These are phyloP conservation scores for Dromiciops gliroides DNA, from an alignment of 2,113 vertebrate species.

Conservation along the genomic window DNA sequence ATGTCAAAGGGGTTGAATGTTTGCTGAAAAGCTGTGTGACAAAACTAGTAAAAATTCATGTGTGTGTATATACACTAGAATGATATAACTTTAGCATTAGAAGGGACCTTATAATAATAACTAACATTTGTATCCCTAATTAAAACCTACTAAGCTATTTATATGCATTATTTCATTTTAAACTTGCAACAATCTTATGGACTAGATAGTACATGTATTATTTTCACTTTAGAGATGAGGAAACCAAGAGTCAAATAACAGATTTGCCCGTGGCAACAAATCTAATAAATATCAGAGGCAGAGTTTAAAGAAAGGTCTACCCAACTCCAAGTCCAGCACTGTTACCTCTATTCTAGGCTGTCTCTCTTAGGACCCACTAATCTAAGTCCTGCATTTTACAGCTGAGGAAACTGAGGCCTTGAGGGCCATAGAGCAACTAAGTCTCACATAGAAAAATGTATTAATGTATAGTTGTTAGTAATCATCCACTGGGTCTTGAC, in stretches of 20 bases:
- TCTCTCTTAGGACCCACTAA: no score
- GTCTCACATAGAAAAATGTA: not conserved
- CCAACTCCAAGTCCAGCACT: not conserved
- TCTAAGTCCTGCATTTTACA: not conserved
- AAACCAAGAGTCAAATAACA: not conserved
- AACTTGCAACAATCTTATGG: not conserved
- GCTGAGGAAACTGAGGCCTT: not conserved
- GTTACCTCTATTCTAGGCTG: no score
- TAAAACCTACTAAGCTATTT: not conserved
- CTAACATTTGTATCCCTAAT: not conserved
- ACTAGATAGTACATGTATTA: not conserved
- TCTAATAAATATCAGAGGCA: not conserved
- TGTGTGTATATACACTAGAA: not conserved
- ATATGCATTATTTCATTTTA: not conserved
- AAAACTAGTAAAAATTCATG: accelerated
- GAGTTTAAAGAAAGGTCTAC: not conserved
- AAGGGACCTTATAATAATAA: not conserved
- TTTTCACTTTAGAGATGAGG: not conserved
- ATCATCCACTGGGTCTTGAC: not conserved
- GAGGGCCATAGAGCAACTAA: not conserved
- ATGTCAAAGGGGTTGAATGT: accelerated
- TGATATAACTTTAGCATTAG: not conserved
- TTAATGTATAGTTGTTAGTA: not conserved
- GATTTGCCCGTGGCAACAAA: not conserved
- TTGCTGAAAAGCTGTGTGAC: not conserved